Evolutionary conservation across 2,113 vertebrate genomes (phyloP).

Genomic region (Zootoca vivipara): DNA sequence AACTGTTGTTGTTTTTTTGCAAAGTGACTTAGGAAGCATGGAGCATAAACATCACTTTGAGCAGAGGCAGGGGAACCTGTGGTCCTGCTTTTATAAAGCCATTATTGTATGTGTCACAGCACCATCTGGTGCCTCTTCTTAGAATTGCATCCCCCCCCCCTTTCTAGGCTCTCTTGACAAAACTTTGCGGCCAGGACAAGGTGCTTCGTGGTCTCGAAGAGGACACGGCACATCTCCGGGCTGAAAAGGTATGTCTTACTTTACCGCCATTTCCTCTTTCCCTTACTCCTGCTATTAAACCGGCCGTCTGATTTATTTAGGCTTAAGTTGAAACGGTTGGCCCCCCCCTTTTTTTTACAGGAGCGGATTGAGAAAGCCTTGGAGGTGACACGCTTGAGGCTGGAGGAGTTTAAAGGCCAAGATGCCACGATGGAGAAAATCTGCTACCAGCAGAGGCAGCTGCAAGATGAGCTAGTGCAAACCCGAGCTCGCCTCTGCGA

Average conservation of each 20-base stretch:
- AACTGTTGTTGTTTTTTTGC: background rate
- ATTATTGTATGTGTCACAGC: no score
- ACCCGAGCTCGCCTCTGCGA: slow-evolving; percentile 87
- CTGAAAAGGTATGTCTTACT: slow-evolving; percentile 79
- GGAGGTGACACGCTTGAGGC: slow-evolving; percentile 81
- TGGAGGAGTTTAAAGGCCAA: slow-evolving; percentile 74
- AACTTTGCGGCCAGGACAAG: slow-evolving; percentile 87
- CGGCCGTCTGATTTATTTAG: background rate
- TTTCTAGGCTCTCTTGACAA: slow-evolving; percentile 80
- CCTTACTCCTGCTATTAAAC: no score
- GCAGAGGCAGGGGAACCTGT: background rate
- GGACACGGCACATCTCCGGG: slow-evolving; percentile 79
- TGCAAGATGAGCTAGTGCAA: slow-evolving; percentile 89
- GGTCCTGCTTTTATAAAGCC: background rate
- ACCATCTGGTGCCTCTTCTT: background rate
- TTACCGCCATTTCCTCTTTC: background rate
- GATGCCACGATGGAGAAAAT: slow-evolving; percentile 69
- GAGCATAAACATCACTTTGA: background rate
- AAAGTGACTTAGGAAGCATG: background rate
- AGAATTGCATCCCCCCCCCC: background rate
- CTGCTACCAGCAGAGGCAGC: slow-evolving; percentile 81
- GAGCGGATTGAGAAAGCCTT: slow-evolving; percentile 85
- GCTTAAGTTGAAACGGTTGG: no score
- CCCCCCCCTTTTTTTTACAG: slow-evolving; percentile 50
- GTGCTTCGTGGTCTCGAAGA: slow-evolving; percentile 80